Conservation (phyloP, 2,797 vertebrate species). For the Zalophus californianus region DNA sequence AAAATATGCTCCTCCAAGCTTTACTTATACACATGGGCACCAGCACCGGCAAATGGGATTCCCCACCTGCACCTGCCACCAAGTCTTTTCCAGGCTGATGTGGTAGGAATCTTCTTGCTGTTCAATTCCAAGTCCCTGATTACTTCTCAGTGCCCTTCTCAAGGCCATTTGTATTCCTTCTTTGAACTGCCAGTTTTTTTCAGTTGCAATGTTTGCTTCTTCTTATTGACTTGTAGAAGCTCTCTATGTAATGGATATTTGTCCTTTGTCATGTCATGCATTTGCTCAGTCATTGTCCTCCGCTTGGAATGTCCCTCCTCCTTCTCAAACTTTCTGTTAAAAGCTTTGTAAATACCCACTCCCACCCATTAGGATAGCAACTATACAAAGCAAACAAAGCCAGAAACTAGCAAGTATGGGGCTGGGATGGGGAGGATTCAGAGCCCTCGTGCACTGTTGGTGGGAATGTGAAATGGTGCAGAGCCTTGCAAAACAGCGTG, state of each 20-base stretch:
- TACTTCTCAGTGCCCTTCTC: background rate
- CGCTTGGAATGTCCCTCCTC: no score
- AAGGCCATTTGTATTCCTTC: background rate
- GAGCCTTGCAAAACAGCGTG: rapidly evolving
- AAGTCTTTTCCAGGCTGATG: background rate
- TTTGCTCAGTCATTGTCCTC: background rate
- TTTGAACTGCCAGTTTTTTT: background rate
- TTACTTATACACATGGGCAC: no score
- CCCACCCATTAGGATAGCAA: background rate
- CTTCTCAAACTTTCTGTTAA: background rate
- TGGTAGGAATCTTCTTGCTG: background rate
- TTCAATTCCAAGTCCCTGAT: background rate
- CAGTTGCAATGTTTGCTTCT: background rate
- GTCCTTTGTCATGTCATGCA: background rate
- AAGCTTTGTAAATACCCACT: background rate
- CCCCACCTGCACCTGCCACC: no score
- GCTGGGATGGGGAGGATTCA: background rate
- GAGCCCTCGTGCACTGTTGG: background rate
- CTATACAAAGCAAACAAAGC: background rate
- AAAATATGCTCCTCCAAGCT: background rate
- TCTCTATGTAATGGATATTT: background rate
- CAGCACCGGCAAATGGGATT: background rate
- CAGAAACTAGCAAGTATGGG: background rate
- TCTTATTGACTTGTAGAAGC: background rate
- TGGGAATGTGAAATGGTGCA: no score